Base-by-base conservation (phyloP, 2,113 vertebrate species). In the Vulpes lagopus region DNA sequence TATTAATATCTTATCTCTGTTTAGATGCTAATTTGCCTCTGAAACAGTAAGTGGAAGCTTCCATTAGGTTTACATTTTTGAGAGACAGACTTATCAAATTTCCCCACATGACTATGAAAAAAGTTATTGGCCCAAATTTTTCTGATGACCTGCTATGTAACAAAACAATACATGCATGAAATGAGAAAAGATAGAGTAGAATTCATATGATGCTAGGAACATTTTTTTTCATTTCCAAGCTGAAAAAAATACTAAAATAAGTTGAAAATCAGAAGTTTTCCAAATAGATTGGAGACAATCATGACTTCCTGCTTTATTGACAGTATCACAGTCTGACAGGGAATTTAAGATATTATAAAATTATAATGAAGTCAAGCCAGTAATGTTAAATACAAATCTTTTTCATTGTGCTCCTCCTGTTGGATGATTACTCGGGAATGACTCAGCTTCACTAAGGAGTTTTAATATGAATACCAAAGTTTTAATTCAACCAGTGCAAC, bases 311-410 rank as follows among this genome's bases (percentile, higher is more conserved):
- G 11, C 23, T 69, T 86, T 76, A 86, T 20, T 65, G 53, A 65
- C 32, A 90, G 73, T 53, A 71, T 30, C 14, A n/a, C 6, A 25
- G 55, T 89, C 64, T 89, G 60, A 73, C 12, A 86, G 65, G 38
- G 57, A 87, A 90, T 82, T 73, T 78, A 78, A 96, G 79, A 60
- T 25, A 53, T 95, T 27, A 71, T 49, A 94, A 97, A 84, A 65
- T 64, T 79, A 65, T 59, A 93, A 49, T 25, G 1, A 89, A 64
- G n/a, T 74, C 49, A 88, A 80, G 59, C 11, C 22, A 81, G 23
- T 38, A 95, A 32, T 16, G 49, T 15, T 69, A 90, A 95, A 78
- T 25, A 71, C 8, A 71, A 76, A 62, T 73, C 6, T 74, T 62
- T 51, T 80, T 88, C 27, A 74, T 64, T 15, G 8, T 38, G 30